These are phyloP conservation scores for Clostera curtula DNA, from an alignment of 2,888 invertebrate genomes.

Conservation along the genomic window DNA sequence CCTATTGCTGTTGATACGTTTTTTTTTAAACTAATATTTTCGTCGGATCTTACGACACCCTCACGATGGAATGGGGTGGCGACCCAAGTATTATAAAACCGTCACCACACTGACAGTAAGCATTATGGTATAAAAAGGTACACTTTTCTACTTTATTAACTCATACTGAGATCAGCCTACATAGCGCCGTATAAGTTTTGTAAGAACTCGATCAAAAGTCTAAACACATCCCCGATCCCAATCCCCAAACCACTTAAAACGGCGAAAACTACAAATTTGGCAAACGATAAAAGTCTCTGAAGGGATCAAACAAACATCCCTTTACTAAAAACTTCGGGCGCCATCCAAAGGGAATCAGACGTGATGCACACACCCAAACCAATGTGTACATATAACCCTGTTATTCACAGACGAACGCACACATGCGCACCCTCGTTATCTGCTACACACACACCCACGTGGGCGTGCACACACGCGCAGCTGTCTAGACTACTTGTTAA, in stretches of 20 bases:
- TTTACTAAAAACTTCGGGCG: slow-evolving; percentile 18
- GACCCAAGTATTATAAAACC: too few relatives aligned
- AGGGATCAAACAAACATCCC: slow-evolving; percentile 14
- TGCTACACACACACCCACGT: slow-evolving; percentile 24
- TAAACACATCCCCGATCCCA: neutral
- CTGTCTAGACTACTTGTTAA: slow-evolving; percentile 70
- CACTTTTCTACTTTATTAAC: too few relatives aligned
- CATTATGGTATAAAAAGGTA: too few relatives aligned
- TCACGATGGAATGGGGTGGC: too few relatives aligned
- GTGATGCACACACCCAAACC: slow-evolving; percentile 10
- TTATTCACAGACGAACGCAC: slow-evolving; percentile 22
- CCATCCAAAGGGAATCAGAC: slow-evolving; percentile 15
- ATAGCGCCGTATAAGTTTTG: too few relatives aligned
- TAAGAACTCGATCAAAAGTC: too few relatives aligned
- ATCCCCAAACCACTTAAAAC: neutral
- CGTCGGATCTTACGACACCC: too few relatives aligned
- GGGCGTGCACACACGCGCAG: slow-evolving; percentile 33
- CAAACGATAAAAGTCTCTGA: slow-evolving; percentile 13
- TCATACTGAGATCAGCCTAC: too few relatives aligned
- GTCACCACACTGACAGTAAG: too few relatives aligned
- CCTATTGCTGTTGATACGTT: too few relatives aligned
- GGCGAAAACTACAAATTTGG: slow-evolving; percentile 7
- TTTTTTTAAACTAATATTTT: too few relatives aligned
- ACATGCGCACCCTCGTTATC: slow-evolving; percentile 17
- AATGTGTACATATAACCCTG: slow-evolving; percentile 7